Conservation (phyloP, 2,113 vertebrate species). For the Apaloderma vittatum region DNA sequence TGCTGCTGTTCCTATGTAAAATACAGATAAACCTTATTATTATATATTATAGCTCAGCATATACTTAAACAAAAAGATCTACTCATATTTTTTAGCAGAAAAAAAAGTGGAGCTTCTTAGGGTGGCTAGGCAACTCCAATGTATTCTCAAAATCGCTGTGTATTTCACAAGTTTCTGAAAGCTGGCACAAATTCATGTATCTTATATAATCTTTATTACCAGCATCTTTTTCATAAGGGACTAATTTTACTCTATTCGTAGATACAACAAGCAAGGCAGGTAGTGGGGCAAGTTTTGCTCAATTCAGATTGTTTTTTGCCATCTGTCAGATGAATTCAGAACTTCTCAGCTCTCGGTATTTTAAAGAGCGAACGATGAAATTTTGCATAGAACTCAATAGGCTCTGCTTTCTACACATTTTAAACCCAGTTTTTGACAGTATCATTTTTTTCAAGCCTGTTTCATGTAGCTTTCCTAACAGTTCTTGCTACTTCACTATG, state of each 20-base stretch:
- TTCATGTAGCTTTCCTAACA: background rate
- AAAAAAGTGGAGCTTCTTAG: background rate
- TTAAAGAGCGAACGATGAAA: background rate
- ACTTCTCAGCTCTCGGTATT: background rate
- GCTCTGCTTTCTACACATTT: background rate
- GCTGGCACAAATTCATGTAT: background rate
- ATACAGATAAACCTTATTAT: background rate
- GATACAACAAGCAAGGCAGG: background rate
- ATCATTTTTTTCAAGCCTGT: background rate
- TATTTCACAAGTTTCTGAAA: background rate
- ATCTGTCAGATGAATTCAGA: background rate
- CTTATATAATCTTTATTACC: background rate
- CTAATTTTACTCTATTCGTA: background rate
- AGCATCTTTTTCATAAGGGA: background rate
- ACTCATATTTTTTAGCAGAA: background rate
- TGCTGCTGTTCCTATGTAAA: background rate
- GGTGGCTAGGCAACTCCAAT: background rate
- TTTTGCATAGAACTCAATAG: background rate
- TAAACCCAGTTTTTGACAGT: background rate
- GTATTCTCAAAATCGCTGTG: background rate
- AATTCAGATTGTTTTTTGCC: background rate
- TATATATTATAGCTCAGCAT: background rate
- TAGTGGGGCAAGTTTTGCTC: background rate
- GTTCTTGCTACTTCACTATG: background rate
- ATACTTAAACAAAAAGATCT: background rate